Base-by-base conservation (phyloP, 1,140 invertebrate genomes). In the Drosophila mayri region DNA sequence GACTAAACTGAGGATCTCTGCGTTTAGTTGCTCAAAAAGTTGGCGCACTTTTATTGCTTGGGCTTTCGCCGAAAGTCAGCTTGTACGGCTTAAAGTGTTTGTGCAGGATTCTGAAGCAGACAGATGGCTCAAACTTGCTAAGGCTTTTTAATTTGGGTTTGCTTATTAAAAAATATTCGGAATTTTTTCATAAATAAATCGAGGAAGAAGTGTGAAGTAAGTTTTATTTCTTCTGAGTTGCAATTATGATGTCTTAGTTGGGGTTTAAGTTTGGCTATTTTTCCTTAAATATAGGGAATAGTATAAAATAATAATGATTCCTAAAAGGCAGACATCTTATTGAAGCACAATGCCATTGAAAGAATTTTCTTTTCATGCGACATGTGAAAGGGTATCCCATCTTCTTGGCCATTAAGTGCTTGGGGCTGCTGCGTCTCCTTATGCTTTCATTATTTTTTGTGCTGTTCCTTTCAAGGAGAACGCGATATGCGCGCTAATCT, bases 401-500 rank as follows among this genome's bases (percentile, higher is more conserved):
- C 25, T 75, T 73, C 46, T 61, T 46, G 40, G 40, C n/a, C 58
- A 8, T 61, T 22, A 46, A 62, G 37, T 43, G 44, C 58, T 40
- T 43, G 30, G 11, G 22, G 35, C 66, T 57, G 47, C 62, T 50
- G 22, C 46, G 35, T 43, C 49, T 74, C 52, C 66, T 65, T 78
- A 65, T 59, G 81, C 63, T 72, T 65, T 78, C 72, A 61, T 88
- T 79, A 68, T 61, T 71, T 52, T 38, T 63, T 73, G 57, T 46
- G 40, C 35, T 79, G 54, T 35, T 65, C 38, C 44, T 47, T 76
- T 77, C 79, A 72, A 78, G 71, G 60, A 73, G 59, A 67, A 57
- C 60, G 84, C 77, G 85, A 90, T 90, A 84, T 85, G 73, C 76
- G 80, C 81, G 80, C 81, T 88, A 88, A 88, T 88, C 84, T 88